Base-by-base conservation (phyloP, 1,140 invertebrate genomes). In the Tetramorium parvispinum region DNA sequence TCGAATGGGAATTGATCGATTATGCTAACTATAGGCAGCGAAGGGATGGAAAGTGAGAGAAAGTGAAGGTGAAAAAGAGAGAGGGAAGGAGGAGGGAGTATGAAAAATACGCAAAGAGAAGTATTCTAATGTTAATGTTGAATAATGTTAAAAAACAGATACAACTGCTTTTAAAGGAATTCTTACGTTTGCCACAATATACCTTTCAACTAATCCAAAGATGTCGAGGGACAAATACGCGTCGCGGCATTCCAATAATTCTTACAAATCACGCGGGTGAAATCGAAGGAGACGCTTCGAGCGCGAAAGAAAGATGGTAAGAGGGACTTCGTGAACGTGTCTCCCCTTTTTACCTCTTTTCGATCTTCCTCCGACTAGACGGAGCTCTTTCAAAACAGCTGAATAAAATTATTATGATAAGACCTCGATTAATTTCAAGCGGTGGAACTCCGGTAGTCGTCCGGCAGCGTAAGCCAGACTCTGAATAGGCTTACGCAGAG, bases 391-490 rank as follows among this genome's bases (percentile, higher is more conserved):
- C 76, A 86, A 70, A 53, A 55, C 55, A 63, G 57, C 49, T 89
- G 90, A 92, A 93, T 93, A 89, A 92, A 94, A 94, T 94, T 93
- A 94, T 94, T 93, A 93, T 92, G 91, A 91, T 94, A 94, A 94
- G 92, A 93, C 93, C 92, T 92, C 94, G 92, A 94, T 94, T 94
- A 93, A 95, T 94, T 93, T 94, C 88, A 91, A 57, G 73, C 91
- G 78, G 89, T 87, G 91, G 82, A 91, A 92, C 91, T 92, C 92
- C 92, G 88, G 92, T 93, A 94, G 93, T 93, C 91, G 71, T 37
- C 85, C 61, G 51, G 83, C 63, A 76, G 87, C 85, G 91, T 93
- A 94, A 94, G 91, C 91, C 91, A 91, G 57, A 59, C 86, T 85
- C 85, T 94, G 93, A 94, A 94, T 93, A 94, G 92, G 89, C 92